Evolutionary conservation across 2,113 vertebrate species (phyloP).

Genomic region (Daubentonia madagascariensis): DNA sequence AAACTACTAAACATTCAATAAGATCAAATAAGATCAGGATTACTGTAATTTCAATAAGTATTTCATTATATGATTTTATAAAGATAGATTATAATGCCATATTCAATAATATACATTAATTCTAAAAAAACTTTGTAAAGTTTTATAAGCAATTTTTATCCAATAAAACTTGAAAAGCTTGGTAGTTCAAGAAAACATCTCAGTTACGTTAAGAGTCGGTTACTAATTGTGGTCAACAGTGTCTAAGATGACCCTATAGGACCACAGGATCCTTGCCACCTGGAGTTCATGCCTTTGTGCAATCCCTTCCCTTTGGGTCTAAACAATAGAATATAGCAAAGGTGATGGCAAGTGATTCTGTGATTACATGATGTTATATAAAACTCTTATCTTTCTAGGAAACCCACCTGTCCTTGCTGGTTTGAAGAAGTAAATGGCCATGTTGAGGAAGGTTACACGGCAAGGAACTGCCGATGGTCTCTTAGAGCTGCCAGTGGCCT

Average conservation of each 20-base stretch:
- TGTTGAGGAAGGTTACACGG: not conserved
- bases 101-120: not conserved
- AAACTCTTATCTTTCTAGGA: not conserved
- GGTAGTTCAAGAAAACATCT: constrained; percentile 7
- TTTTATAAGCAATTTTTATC: not conserved
- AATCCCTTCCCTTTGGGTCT: not conserved
- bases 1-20: constrained; percentile 3
- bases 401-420: not conserved
- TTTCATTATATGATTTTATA: not conserved
- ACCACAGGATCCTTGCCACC: not conserved
- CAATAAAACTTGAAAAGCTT: not conserved
- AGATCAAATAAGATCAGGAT: not conserved
- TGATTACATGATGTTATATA: not conserved
- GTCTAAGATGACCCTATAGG: not conserved
- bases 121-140: not conserved
- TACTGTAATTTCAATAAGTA: not conserved
- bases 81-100: not conserved
- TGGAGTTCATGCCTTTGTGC: not conserved
- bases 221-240: not conserved
- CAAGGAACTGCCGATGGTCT: not conserved
- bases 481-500: not conserved
- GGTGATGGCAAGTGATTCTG: not conserved
- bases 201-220: not conserved
- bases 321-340: not conserved
- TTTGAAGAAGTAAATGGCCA: not conserved